phyloP scores from a whole-genome alignment of 2,797 vertebrate genomes.

The Onychomys torridus region DNA sequence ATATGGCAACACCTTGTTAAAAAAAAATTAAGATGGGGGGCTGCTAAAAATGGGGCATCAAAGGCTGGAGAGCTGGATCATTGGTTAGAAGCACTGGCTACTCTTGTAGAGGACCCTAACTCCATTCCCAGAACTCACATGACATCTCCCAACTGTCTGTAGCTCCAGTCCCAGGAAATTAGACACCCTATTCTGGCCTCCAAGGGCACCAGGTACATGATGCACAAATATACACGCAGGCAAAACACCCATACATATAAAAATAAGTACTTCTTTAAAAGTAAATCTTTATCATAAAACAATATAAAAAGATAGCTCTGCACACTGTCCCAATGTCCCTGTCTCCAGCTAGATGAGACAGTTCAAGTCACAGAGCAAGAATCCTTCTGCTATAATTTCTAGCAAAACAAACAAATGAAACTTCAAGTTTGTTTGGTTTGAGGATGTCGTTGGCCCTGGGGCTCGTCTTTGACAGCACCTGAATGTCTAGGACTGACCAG shows the following conservation, averaged over 20 bases:
- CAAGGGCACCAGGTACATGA: neutral
- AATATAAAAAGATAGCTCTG: neutral
- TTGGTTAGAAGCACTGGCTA: neutral
- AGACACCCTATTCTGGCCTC: neutral
- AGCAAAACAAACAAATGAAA: constrained; percentile 34
- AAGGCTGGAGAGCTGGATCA: neutral
- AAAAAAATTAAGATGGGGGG: neutral
- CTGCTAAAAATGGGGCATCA: neutral
- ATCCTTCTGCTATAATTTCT: neutral
- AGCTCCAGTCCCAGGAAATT: neutral
- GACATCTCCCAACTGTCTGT: neutral
- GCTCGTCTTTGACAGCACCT: constrained; percentile 43
- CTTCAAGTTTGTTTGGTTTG: constrained; percentile 30
- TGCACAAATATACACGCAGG: neutral
- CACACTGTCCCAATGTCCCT: neutral
- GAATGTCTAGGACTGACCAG: constrained; percentile 47
- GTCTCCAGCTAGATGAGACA: neutral
- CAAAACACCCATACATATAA: neutral
- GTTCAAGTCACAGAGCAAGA: neutral
- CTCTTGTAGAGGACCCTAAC: neutral
- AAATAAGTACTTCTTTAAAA: neutral
- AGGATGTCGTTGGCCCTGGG: neutral
- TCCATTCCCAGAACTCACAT: neutral
- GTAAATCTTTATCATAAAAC: neutral
- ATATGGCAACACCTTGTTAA: neutral